These are phyloP conservation scores for Porites evermanni DNA, from an alignment of 92 coral and sea anemone genomes.

Conservation along the genomic window DNA sequence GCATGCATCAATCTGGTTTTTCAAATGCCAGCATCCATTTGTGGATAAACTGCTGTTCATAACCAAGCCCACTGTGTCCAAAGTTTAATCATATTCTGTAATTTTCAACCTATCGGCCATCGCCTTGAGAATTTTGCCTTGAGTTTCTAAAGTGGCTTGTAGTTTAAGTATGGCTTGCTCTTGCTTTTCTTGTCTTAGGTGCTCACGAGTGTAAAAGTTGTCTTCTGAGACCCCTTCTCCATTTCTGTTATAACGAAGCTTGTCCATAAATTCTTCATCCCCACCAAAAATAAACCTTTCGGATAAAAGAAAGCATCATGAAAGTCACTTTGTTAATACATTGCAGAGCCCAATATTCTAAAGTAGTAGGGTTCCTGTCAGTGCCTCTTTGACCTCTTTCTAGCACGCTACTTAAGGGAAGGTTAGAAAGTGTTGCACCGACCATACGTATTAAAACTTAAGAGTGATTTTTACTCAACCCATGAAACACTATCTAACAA, in stretches of 20 bases:
- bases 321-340: neutral
- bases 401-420: too few species aligned
- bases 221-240: neutral
- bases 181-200: conserved; percentile 1
- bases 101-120: conserved; percentile 55
- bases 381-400: too few species aligned
- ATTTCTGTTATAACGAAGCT: conserved; percentile 1
- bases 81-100: neutral
- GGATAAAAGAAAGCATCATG: neutral
- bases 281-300: conserved; percentile 27
- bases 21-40: too few species aligned
- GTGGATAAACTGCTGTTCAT: neutral
- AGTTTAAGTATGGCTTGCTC: conserved; percentile 5
- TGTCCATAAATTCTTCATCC: conserved; percentile 10
- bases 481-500: too few species aligned
- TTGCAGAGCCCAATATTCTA: too few species aligned
- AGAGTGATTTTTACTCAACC: too few species aligned
- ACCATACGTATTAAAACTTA: too few species aligned
- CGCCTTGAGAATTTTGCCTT: conserved; percentile 66
- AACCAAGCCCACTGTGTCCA: neutral
- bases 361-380: too few species aligned
- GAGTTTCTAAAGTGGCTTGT: conserved; percentile 67
- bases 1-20: too few species aligned
- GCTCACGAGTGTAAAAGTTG: neutral
- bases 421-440: too few species aligned